Base-by-base conservation (phyloP, 2,797 vertebrate genomes). In the Masticophis lateralis region DNA sequence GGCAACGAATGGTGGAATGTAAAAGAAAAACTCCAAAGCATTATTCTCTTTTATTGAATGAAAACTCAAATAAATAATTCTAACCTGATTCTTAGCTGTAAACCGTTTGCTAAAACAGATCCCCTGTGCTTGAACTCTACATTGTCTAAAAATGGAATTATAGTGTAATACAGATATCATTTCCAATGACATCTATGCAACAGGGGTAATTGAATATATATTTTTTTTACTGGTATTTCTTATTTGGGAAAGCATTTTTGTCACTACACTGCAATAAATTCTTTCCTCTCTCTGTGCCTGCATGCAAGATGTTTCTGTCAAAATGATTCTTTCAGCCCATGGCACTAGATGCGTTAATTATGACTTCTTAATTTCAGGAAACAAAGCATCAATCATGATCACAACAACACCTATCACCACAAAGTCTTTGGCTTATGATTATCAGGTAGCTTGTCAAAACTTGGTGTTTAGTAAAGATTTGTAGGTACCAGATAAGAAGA, bases 361-460 rank as follows among this genome's bases (percentile, higher is more conserved):
- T 91, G 86, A 22, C 96, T 97, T 95, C 96, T 95, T 97, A 97
- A 97, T 97, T 97, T 96, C 95, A 96, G 95, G 96, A 97, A 97
- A 96, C 96, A 97, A 97, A 97, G 95, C 93, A 96, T 97, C 96
- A 95, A 59, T 91, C 94, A 92, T 87, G 89, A 95, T 97, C 96
- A 96, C 9, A 90, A 90, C 93, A 97, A 94, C 90, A 95, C 91
- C 95, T 92, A 96, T 97, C 96, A 96, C 91, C 86, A 59, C 93
- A 10, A 86, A 94, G 94, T 93, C 61, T 47, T 92, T 92, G 92
- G 91, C 79, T 66, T 91, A 92, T 66, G 93, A 96, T 94, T 96
- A 96, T 93, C 95, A 95, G 94, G 91, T 94, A 87, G 92, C 96
- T 94, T 95, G 90, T 95, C 94, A 97, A 95, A 96, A 89, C 91